Conservation (phyloP, 1,140 invertebrate species). For the Achatina immaculata region DNA sequence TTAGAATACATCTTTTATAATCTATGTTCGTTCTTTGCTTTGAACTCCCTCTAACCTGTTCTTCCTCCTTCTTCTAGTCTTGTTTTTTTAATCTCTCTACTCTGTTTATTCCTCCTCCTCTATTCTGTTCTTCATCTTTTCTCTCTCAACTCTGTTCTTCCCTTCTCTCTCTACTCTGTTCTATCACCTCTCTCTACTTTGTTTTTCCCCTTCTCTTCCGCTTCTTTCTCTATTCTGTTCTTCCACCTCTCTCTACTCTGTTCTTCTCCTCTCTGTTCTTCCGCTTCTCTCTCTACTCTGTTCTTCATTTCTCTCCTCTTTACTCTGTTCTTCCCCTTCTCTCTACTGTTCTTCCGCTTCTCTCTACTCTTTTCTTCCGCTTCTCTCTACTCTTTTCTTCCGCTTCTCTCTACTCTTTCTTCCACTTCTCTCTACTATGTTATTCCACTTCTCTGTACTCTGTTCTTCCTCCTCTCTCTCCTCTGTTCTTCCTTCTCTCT, state of each 20-base stretch:
- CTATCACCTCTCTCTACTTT: too few species aligned
- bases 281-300: background rate
- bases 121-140: too few species aligned
- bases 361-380: constrained; percentile 1
- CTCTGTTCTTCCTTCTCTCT: background rate
- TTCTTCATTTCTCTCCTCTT: background rate
- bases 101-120: too few species aligned
- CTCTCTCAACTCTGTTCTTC: too few species aligned
- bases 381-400: background rate
- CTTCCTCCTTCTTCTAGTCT: too few species aligned
- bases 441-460: background rate
- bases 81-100: too few species aligned
- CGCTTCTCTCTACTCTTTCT: background rate
- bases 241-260: background rate
- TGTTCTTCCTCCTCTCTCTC: background rate
- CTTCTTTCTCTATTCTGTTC: too few species aligned
- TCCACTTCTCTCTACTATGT: background rate
- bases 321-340: background rate
- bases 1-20: too few species aligned
- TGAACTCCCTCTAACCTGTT: too few species aligned
- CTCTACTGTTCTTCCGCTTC: background rate
- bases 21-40: too few species aligned
- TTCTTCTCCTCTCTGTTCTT: background rate
- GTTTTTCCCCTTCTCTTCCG: too few species aligned
- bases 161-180: too few species aligned